Evolutionary conservation across 2,113 vertebrate species (phyloP).

Genomic region (Penelope pileata): DNA sequence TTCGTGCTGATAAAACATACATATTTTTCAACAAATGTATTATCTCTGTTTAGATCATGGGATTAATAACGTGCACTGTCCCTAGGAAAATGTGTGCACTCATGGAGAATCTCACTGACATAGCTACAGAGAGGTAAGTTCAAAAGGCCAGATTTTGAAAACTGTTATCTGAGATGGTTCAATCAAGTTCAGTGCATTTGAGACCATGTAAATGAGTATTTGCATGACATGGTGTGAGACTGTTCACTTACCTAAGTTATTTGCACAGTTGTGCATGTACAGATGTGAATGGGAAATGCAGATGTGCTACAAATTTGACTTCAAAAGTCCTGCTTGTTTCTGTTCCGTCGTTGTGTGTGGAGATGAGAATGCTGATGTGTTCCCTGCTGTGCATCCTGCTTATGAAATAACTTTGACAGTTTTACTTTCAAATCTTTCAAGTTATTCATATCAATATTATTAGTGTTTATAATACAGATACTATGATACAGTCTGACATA

Average conservation of each 20-base stretch:
- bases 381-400: not conserved
- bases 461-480: not conserved
- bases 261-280: not conserved
- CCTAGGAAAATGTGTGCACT: not conserved
- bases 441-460: not conserved
- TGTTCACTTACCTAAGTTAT: not conserved
- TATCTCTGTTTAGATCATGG: not conserved
- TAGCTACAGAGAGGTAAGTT: not conserved
- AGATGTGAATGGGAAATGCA: not conserved
- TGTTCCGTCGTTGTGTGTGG: not conserved
- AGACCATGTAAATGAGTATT: not conserved
- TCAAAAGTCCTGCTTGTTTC: not conserved
- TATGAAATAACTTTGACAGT: not conserved
- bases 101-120: not conserved
- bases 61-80: not conserved
- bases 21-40: not conserved
- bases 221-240: not conserved
- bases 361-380: not conserved
- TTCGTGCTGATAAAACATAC: not conserved
- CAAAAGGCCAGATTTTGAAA: not conserved
- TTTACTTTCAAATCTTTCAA: not conserved
- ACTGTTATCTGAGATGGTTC: not conserved
- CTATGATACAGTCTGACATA: not conserved
- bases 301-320: not conserved
- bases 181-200: not conserved